A percentile compares a stretch with the other conserved stretches of the same genome.
Conservation (phyloP, 2,888 invertebrate genomes). For the Iphiclides podalirius region DNA sequence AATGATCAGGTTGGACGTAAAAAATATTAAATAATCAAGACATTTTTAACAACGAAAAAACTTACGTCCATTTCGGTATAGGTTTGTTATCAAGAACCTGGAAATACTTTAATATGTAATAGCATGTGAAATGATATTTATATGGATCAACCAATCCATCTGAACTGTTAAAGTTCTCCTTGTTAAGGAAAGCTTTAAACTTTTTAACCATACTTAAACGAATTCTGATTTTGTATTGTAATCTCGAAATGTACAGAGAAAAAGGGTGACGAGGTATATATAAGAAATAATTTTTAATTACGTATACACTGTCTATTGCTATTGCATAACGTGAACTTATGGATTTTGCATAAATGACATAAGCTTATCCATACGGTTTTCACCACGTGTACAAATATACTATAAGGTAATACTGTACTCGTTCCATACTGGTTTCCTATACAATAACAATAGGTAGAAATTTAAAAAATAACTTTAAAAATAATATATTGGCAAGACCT, state of each 20-base stretch:
- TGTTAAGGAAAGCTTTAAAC: constrained; percentile 44
- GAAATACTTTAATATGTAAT: constrained; percentile 41
- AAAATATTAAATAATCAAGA: background rate
- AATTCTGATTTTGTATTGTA: background rate
- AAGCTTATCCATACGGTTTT: too few relatives aligned
- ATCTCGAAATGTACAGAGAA: background rate
- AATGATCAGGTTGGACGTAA: constrained; percentile 13
- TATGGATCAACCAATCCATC: constrained; percentile 45
- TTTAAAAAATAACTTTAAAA: too few relatives aligned
- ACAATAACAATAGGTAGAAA: too few relatives aligned
- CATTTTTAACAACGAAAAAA: too few relatives aligned
- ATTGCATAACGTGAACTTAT: too few relatives aligned
- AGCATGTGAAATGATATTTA: constrained; percentile 49
- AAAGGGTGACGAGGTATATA: background rate
- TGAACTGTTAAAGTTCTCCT: constrained; percentile 42
- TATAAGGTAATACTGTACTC: too few relatives aligned
- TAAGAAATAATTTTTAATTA: background rate
- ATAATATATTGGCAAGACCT: too few relatives aligned
- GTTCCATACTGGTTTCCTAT: too few relatives aligned
- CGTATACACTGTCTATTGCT: constrained; percentile 11
- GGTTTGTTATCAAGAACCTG: constrained; percentile 44
- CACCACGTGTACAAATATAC: too few relatives aligned
- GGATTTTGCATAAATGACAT: background rate
- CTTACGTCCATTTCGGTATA: constrained; percentile 42
- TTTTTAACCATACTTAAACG: constrained; percentile 32